Conservation (phyloP, 2,888 invertebrate genomes). For the Caenorhabditis doughertyi region DNA sequence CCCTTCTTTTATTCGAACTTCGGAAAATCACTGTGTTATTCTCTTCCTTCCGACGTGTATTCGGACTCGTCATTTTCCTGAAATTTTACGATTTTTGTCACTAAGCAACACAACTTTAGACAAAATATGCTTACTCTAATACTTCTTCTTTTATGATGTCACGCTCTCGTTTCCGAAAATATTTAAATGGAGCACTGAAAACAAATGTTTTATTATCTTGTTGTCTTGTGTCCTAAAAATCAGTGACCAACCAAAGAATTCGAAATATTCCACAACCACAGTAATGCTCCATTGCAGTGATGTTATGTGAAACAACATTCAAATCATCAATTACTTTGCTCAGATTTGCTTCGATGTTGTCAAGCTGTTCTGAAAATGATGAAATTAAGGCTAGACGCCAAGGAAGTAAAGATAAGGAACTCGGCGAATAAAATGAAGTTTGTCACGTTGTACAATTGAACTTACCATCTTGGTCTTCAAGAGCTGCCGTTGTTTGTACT, state of each 20-base stretch:
- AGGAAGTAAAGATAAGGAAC: constrained; percentile 12
- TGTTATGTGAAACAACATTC: constrained; percentile 63
- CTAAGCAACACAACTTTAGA: background rate
- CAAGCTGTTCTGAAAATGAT: constrained; percentile 67
- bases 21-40: constrained; percentile 42
- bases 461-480: constrained; percentile 74
- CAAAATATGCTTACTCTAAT: constrained; percentile 50
- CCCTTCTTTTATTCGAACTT: constrained; percentile 51
- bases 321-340: constrained; percentile 67
- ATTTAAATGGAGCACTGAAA: constrained; percentile 65
- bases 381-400: background rate
- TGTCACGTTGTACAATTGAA: constrained; percentile 20
- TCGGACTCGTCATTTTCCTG: constrained; percentile 60
- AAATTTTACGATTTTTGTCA: constrained; percentile 9
- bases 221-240: background rate
- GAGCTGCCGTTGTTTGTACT: constrained; percentile 64
- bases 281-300: constrained; percentile 68
- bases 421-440: background rate
- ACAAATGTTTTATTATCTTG: constrained; percentile 38
- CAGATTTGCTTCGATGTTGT: constrained; percentile 68
- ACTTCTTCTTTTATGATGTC: constrained; percentile 64
- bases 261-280: constrained; percentile 62
- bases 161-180: constrained; percentile 64
- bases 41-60: constrained; percentile 25
- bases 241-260: constrained; percentile 51